phyloP scores from a whole-genome alignment of 2,113 vertebrate species.

The Symphodus melops region DNA sequence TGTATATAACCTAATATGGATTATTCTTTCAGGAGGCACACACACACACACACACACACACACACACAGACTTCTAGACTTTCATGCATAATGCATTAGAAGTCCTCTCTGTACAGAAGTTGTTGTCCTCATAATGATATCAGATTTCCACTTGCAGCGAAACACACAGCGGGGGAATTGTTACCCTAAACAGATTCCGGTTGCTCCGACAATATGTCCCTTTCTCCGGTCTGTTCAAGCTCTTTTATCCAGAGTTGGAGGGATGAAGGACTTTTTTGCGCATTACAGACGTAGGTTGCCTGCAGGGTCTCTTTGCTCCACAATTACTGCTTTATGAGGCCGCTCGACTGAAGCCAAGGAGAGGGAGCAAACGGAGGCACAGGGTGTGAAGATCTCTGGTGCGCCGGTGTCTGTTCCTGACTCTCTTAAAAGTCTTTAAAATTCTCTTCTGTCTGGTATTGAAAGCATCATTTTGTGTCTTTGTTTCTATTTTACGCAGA shows the following conservation, averaged over 20 bases:
- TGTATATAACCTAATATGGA: conserved; percentile 59
- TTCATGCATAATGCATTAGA: conserved; percentile 61
- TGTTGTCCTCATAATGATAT: conserved; percentile 50
- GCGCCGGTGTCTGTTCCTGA: conserved; percentile 42
- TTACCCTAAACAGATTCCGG: conserved; percentile 51
- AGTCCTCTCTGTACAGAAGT: conserved; percentile 27
- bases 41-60: conserved; percentile 4
- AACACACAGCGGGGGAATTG: conserved; percentile 53
- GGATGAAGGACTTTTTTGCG: conserved; percentile 55
- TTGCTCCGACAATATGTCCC: conserved; percentile 61
- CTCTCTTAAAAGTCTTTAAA: conserved; percentile 26
- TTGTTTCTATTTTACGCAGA: not conserved
- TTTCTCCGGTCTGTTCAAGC: conserved; percentile 44
- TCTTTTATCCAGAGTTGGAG: conserved; percentile 59
- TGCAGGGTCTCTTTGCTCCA: conserved; percentile 56
- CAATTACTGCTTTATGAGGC: conserved; percentile 67
- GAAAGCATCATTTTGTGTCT: conserved; percentile 24
- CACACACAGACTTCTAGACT: conserved; percentile 17
- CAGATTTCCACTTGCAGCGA: conserved; percentile 46
- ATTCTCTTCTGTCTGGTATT: conserved; percentile 30
- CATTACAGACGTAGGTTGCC: conserved; percentile 67
- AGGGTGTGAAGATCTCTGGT: conserved; percentile 58
- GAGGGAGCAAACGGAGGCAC: conserved; percentile 27
- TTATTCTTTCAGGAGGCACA: conserved; percentile 25
- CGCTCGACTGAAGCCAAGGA: conserved; percentile 47